Evolutionary conservation across 1,140 invertebrate genomes (phyloP), one percentile per base, ranked within the genome.

Genomic region (Caenorhabditis brenneri): DNA sequence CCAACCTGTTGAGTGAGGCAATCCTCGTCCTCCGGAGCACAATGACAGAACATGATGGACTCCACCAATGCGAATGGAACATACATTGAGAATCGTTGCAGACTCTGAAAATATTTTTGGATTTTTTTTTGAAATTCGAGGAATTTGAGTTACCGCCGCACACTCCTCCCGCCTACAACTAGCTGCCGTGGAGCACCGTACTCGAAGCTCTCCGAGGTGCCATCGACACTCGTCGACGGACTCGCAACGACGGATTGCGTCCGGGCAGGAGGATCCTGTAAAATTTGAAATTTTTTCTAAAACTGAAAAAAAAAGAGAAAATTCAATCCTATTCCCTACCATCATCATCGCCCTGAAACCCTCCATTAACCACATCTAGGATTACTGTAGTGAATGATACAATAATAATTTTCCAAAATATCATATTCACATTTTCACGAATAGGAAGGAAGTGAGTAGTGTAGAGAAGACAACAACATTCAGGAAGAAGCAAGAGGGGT

Each of bases 21-120:
- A 31, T 82, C 74, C 33, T 60, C 60, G 65, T 90, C 87, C 6
- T 42, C 65, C 16, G 87, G 81, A n/a, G 84, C 48, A 69, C 88
- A 89, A 49, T 88, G 87, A 46, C 88, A 89, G 69, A 91, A 91
- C 83, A 89, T 85, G 16, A 91, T 55, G 15, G 88, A 53, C 46
- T 90, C 88, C 9, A 86, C 82, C 10, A 87, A 42, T 15, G 74
- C 36, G 5, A 53, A 79, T 16, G 84, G 65, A 27, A 90, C 90
- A 81, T 87, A 89, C 31, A 82, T 83, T 10, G 88, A 80, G 55
- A 89, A 89, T 9, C 88, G 82, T 69, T 88, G 60, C 16, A 91
- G 27, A 22, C 89, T 88, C 87, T 90, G 60, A 39, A 88, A 84
- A 79, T 12, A n/a, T 83, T 69, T 78, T 39, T 31, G 22, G 42